Conservation (phyloP, 2,113 vertebrate species). For the Papio anubis region DNA sequence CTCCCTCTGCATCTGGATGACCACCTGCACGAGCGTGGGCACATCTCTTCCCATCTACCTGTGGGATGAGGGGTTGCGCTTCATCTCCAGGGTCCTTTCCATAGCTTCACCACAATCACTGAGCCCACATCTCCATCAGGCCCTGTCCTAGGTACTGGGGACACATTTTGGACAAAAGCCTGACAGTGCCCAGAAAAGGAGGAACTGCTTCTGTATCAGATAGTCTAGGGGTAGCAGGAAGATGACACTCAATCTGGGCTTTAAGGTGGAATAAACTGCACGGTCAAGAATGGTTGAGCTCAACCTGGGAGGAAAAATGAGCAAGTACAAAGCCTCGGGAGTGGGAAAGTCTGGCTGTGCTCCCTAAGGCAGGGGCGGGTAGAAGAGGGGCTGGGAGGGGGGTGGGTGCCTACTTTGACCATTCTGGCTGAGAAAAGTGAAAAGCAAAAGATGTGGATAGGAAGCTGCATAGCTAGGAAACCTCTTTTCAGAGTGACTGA, state of each 20-base stretch:
- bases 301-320: background rate
- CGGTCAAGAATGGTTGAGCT: background rate
- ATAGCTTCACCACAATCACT: background rate
- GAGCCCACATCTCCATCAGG: background rate
- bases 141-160: background rate
- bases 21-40: background rate
- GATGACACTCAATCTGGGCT: background rate
- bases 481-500: background rate
- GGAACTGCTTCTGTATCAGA: background rate
- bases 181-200: background rate
- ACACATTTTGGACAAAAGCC: background rate
- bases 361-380: background rate
- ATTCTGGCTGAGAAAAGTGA: background rate
- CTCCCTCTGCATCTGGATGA: background rate
- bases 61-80: background rate
- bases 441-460: background rate
- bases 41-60: background rate
- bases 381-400: background rate
- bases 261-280: background rate
- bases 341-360: background rate
- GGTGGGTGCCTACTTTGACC: background rate
- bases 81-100: background rate
- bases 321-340: background rate
- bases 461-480: background rate
- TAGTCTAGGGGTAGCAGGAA: background rate